Conservation (phyloP, 2,113 vertebrate species). For the Gnathonemus longibarbis region DNA sequence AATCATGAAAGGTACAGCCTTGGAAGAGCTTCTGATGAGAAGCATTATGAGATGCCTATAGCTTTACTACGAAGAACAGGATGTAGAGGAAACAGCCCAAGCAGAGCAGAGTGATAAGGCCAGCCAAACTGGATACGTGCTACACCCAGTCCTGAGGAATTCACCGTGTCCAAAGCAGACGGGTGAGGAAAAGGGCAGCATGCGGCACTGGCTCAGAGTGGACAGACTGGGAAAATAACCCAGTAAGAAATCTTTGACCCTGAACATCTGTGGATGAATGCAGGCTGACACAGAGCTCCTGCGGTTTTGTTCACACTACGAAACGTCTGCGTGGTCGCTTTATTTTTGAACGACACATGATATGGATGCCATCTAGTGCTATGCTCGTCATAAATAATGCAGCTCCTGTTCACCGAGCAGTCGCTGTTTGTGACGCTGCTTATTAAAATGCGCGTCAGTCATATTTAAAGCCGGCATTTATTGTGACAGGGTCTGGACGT, state of each 20-base stretch:
- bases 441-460: not conserved
- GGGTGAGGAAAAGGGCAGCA: not conserved
- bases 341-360: not conserved
- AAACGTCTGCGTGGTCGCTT: not conserved
- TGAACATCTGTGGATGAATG: not conserved
- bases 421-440: not conserved
- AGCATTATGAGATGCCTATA: not conserved
- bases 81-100: not conserved
- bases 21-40: not conserved
- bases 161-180: not conserved
- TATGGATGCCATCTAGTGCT: not conserved
- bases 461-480: not conserved
- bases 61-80: not conserved
- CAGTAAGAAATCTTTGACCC: not conserved
- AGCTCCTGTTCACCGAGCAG: not conserved
- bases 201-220: not conserved
- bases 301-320: not conserved
- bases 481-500: slow-evolving; percentile 81
- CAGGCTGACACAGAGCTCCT: not conserved
- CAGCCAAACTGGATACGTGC: not conserved
- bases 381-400: not conserved
- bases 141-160: not conserved
- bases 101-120: not conserved
- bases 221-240: not conserved
- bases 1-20: not conserved